phyloP scores from a whole-genome alignment of 2,797 vertebrate genomes.

The Gallinago stenura region DNA sequence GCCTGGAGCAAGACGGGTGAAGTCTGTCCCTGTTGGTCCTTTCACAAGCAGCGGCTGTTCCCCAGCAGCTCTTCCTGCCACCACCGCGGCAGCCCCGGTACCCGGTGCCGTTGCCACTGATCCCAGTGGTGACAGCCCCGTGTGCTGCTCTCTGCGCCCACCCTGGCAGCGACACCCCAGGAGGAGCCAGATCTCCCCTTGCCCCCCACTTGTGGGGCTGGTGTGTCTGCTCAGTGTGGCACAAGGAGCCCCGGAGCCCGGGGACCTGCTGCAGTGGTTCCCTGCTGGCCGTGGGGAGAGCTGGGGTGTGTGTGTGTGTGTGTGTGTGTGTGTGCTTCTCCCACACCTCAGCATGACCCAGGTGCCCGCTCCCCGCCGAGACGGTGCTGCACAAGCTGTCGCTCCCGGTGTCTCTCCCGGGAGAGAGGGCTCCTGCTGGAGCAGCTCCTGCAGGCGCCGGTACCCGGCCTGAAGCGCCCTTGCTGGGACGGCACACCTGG shows the following conservation, averaged over 20 bases:
- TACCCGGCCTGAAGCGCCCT: fast-evolving
- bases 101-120: fast-evolving
- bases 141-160: not conserved
- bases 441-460: not conserved
- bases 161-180: too few relatives aligned
- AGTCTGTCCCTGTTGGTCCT: not conserved
- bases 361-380: fast-evolving
- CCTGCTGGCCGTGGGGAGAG: fast-evolving
- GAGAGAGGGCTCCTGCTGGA: not conserved
- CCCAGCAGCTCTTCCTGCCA: not conserved
- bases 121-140: not conserved
- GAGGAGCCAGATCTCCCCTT: too few relatives aligned
- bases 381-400: fast-evolving
- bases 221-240: fast-evolving
- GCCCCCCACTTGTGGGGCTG: too few relatives aligned
- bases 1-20: not conserved
- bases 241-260: not conserved
- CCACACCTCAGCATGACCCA: not conserved
- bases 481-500: not conserved
- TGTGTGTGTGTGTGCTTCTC: not conserved
- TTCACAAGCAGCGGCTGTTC: fast-evolving
- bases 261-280: not conserved
- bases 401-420: not conserved
- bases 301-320: fast-evolving
- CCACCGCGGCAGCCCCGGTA: fast-evolving